Conservation (phyloP, 2,113 vertebrate genomes). For the Neotoma lepida region DNA sequence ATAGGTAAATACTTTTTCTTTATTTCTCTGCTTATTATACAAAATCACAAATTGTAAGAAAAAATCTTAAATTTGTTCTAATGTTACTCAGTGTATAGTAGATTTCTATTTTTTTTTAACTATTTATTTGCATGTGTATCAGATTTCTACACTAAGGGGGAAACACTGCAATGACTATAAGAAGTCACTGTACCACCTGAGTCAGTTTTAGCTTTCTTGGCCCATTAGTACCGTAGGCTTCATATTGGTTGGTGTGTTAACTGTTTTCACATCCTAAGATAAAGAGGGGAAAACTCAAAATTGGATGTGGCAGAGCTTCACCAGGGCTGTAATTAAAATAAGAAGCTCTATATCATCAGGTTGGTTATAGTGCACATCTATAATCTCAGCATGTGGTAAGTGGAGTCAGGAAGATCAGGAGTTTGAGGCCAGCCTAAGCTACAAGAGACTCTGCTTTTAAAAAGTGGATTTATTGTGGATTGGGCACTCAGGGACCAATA, state of each 20-base stretch:
- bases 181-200: background rate
- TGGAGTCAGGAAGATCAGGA: background rate
- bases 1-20: background rate
- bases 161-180: background rate
- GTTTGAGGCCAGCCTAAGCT: background rate
- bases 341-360: background rate
- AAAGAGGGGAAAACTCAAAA: background rate
- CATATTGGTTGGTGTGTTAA: background rate
- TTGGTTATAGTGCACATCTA: background rate
- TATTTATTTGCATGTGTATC: background rate
- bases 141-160: background rate
- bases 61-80: background rate
- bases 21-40: background rate
- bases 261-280: background rate
- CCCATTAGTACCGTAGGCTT: background rate
- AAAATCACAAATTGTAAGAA: constrained; percentile 5
- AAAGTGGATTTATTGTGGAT: background rate
- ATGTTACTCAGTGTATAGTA: background rate
- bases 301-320: background rate
- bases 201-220: background rate
- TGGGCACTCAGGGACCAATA: background rate
- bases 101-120: background rate
- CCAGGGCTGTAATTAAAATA: constrained; percentile 4
- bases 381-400: background rate
- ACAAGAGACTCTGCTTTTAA: background rate